These are phyloP conservation scores for Luidia sarsii DNA, from an alignment of 53 echinoderm and acorn worm genomes.

Conservation along the genomic window DNA sequence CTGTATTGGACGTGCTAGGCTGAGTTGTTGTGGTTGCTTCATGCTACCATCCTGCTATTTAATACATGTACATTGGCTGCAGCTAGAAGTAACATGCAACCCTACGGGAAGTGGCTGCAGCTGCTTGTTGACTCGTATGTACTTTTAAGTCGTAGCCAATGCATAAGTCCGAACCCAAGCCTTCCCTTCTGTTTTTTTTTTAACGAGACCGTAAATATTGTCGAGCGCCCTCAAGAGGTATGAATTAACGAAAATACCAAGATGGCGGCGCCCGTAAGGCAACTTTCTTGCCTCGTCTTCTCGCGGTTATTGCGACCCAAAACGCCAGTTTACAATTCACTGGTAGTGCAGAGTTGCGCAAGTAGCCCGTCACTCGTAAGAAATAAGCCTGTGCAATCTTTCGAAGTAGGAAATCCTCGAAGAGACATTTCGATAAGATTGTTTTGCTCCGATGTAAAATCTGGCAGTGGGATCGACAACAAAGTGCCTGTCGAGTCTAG, in stretches of 20 bases:
- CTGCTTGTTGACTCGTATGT: not conserved
- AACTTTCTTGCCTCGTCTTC: not conserved
- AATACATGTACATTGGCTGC: too few relatives aligned
- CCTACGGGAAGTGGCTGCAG: too few relatives aligned
- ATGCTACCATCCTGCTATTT: too few relatives aligned
- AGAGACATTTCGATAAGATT: constrained; percentile 1
- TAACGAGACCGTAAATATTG: not conserved
- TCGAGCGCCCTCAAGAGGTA: constrained; percentile 32
- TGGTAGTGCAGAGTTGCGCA: not conserved
- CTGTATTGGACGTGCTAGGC: too few relatives aligned
- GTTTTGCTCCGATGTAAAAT: constrained; percentile 21
- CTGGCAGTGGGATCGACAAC: too few relatives aligned
- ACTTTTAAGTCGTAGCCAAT: too few relatives aligned
- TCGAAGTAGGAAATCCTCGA: not conserved
- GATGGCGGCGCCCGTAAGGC: constrained; percentile 64
- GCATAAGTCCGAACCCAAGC: not conserved
- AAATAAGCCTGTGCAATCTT: too few relatives aligned
- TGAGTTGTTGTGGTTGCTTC: too few relatives aligned
- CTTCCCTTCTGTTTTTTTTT: not conserved
- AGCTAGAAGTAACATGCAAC: too few relatives aligned
- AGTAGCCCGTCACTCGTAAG: too few relatives aligned
- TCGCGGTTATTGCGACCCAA: not conserved
- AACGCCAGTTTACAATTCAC: not conserved
- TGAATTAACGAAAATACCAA: too few relatives aligned
- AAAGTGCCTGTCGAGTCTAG: too few relatives aligned